Base-by-base conservation (phyloP, 2,888 invertebrate species). In the Synanthedon vespiformis region DNA sequence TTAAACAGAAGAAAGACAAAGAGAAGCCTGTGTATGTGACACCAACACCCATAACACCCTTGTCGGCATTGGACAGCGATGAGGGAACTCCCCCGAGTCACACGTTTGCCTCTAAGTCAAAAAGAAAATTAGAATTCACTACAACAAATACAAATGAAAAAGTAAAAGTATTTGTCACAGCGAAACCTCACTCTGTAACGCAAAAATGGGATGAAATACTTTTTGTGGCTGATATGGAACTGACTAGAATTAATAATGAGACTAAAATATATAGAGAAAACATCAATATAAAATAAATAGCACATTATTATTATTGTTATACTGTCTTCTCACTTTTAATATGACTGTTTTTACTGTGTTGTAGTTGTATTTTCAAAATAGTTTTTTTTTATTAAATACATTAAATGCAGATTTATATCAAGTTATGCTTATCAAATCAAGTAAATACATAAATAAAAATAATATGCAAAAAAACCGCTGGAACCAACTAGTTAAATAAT, bases 131-230 rank as follows among this genome's bases (percentile, higher is more conserved):
- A 53, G 86, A 86, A 63, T 88, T 88, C 61, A 79, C 80, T 4
- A 77, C 80, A 57, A 79, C 84, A 49, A 76, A 67, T 57, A 66
- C 72, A 56, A 77, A 77, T 61, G 80, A 72, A 61, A 75, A 77
- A 59, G 58, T 67, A 58, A 79, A 79, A 56, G 70, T 83, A 47
- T 72, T 80, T 57, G 74, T 85, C 27, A 74, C 76, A 53, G 80
- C 81, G 53, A 83, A 85, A 57, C 84, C 81, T 56, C 79, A 83
- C 61, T 84, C 86, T 44, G 84, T 85, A 48, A 85, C 85, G 56
- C 87, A 89, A 63, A 84, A 89, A 59, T 89, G 89, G 85, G 88
- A 89, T 75, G 88, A 89, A 61, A 89, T 89, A 60, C 71, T 89
- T 49, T 80, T 87, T 63, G 89, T 89, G 16, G 89, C 88, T 40